Base-by-base conservation (phyloP, 2,113 vertebrate genomes). In the Mystacornis crossleyi region DNA sequence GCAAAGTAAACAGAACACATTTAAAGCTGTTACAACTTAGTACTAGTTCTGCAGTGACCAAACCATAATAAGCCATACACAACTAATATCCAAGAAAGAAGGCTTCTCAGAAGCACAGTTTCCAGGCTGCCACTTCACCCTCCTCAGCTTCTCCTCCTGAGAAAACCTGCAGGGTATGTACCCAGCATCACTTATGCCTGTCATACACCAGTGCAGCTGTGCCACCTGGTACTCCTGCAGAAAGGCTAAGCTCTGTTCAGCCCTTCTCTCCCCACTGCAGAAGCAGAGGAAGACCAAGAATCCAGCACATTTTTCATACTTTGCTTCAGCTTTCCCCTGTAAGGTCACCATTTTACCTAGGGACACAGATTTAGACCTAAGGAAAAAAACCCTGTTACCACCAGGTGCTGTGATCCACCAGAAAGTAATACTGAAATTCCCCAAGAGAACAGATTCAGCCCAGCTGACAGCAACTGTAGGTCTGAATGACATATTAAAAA, bases 401-500 rank as follows among this genome's bases (percentile, higher is more conserved):
- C 28, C 67, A 92, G 88, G 75, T 83, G 51, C 38, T 86, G 43
- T 43, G 43, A 93, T 48, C 79, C 61, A 80, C 43, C 53, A 83
- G 82, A 51, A 82, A 48, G 28, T 6, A 58, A 47, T 18, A 43
- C 51, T 45, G 90, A 92, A 88, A 95, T 81, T 86, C 72, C 72
- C 71, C 82, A 62, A 51, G 88, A 72, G 55, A 96, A 74, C 26
- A 86, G 40, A 77, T 55, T 73, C 18, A 93, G 72, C 72, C 74
- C 86, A 94, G 79, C 88, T 95, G 93, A 91, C 81, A 89, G 91
- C 70, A 93, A 96, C 77, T 75, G 77, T 33, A 71, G 80, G 60
- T 84, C 86, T 95, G 81, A 95, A 92, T 81, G 86, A 81, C 86
- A 93, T 66, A 96, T 89, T 95, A 92, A 95, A 94, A 95, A 95